Evolutionary conservation across 2,888 invertebrate species (phyloP).

Genomic region (Rhabditoides inermis): DNA sequence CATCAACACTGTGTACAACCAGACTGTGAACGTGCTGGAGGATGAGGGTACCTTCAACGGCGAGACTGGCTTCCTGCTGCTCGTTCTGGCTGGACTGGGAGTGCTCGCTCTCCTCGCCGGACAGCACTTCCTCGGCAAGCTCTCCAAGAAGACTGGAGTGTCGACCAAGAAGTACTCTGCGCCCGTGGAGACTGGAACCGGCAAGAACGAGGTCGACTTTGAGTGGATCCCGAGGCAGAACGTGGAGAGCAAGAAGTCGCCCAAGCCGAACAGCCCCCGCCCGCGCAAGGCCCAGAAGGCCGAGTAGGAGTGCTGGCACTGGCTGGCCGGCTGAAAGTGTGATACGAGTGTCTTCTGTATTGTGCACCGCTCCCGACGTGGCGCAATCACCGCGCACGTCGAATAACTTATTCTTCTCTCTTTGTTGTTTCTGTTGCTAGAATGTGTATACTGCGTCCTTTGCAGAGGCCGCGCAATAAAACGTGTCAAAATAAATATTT

Average conservation of each 20-base stretch:
- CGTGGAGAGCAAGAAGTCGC: slow-evolving; percentile 34
- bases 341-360: too few relatives aligned
- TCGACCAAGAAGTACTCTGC: slow-evolving; percentile 28
- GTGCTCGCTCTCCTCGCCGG: slow-evolving; percentile 70
- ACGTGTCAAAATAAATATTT: too few relatives aligned
- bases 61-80: slow-evolving; percentile 94
- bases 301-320: slow-evolving; percentile 28
- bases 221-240: slow-evolving; percentile 89
- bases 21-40: slow-evolving; percentile 89
- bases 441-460: too few relatives aligned
- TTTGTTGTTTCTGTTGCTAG: too few relatives aligned
- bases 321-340: too few relatives aligned
- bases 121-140: slow-evolving; percentile 52
- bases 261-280: slow-evolving; percentile 37
- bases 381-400: too few relatives aligned
- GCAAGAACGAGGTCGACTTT: slow-evolving; percentile 83
- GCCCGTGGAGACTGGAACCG: slow-evolving; percentile 74
- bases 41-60: slow-evolving; percentile 92
- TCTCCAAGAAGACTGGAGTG: slow-evolving; percentile 45
- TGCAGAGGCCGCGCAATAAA: too few relatives aligned
- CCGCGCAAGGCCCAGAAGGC: slow-evolving; percentile 38
- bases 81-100: slow-evolving; percentile 81
- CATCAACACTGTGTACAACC: slow-evolving; percentile 90
- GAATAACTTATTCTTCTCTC: too few relatives aligned
- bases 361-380: too few relatives aligned